Base-by-base conservation (phyloP, 2,113 vertebrate genomes). In the Motacilla alba region DNA sequence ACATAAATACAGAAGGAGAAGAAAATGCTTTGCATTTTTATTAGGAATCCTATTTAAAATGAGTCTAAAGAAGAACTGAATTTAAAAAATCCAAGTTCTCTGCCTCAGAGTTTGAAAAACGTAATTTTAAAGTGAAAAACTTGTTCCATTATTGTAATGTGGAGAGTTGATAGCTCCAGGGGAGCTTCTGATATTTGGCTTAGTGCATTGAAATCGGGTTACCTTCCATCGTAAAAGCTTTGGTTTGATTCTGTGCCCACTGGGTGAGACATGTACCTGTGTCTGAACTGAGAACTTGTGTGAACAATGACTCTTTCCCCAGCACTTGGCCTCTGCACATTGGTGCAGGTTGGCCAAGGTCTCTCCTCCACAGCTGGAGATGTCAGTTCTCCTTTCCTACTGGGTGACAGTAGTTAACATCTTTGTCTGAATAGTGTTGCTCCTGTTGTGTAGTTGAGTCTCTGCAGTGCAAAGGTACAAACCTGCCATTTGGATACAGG, bases 221-320 rank as follows among this genome's bases (percentile, higher is more conserved):
- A 14, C n/a, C 33, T 89, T 77, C 47, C 27, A 1, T 49, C 31
- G 6, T 28, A n/a, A 66, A 80, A 30, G 31, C 47, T 93, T 68
- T 49, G 23, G 10, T 68, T 58, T 76, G 56, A 22, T 74, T 86
- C 64, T 88, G 7, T 90, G 60, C 63, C 35, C 63, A 15, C 35
- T 22, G 33, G 59, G 24, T 76, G 58, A 90, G 69, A 35, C 26
- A 27, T 10, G 73, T 68, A 46, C 13, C 53, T 50, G 62, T 64
- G 47, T 74, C 73, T 92, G 94, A 94, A 87, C 56, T 87, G 91
- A 86, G 86, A 77, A 70, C 68, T 86, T 81, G 72, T 67, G 80
- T 81, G 91, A 80, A 70, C 62, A 73, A 59, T 89, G 83, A 50
- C 80, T 92, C 68, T 86, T 41, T 39, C 3, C 33, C 24, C 79